Evolutionary conservation across 2,113 vertebrate species (phyloP), one percentile per base, ranked within the genome.

Genomic region (Callocephalon fimbriatum): DNA sequence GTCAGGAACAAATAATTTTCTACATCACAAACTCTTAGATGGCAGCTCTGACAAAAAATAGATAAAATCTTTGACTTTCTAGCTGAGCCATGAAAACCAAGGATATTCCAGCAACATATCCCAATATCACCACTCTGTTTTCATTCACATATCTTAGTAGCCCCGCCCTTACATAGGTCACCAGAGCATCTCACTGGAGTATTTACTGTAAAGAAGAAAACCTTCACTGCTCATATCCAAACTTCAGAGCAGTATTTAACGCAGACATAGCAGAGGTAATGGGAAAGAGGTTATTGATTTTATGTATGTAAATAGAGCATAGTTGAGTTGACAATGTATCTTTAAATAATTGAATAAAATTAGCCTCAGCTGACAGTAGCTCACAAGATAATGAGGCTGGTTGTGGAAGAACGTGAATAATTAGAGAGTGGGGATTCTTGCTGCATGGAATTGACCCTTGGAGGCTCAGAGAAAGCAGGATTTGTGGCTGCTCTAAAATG

Each of bases 401-500:
- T 56, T 89, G 85, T 83, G 62, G 76, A 91, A 93, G 85, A 96
- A 76, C 74, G 8, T 61, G 84, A 95, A 51, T 88, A 75, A 82
- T 94, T 92, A 92, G 74, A 97, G 75, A 73, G 76, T 75, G 37
- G 56, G 62, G 82, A 96, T 75, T 62, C 63, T 87, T 94, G 68
- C 77, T 80, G 81, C 0, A 2, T 95, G 86, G 66, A 95, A 86
- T 48, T 97, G 96, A 97, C 96, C 94, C 91, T 77, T 89, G 74
- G 90, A 95, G 94, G 61, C 75, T 84, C 42, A 47, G 83, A 88
- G 87, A 90, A 96, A 91, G 97, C 97, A 93, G 89, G 40, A 73
- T 88, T 97, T 97, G 95, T 95, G 94, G 93, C 93, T 93, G 94
- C 62, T 92, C 78, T 86, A 84, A 96, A 96, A 94, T 67, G 79